Evolutionary conservation across 1,140 invertebrate species (phyloP), one percentile per base, ranked within the genome.

Genomic region (Ostrea denselamellosa): DNA sequence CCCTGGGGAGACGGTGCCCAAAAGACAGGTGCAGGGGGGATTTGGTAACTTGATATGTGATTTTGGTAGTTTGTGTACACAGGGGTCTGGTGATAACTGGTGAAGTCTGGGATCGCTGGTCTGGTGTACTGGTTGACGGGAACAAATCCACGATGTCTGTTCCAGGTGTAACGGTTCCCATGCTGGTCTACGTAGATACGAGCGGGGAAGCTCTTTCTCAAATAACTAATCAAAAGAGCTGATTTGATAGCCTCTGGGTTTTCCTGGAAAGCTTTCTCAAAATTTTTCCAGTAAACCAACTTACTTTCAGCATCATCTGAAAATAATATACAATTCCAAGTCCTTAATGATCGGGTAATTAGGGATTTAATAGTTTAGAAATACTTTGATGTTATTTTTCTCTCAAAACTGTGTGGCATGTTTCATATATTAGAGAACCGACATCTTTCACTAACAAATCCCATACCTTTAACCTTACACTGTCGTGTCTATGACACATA

Each of bases 191-290:
- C 34, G n/a, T 81, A 52, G 1, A 89, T 34, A 10, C 54, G 65
- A 25, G 22, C 51, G 3, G 58, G 25, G 17, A 53, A 77, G 17
- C 77, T 44, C 5, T 85, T 54, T 25, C 54, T 58, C 19, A 71
- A 68, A 77, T 68, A 82, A 34, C 65, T 81, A 22, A 56, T 22
- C 54, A 62, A 28, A 12, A 62, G 58, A 54, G 85, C 86, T 14
- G 54, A 44, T 51, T 84, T 62, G 0, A 87, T 87, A 56, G 81
- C 86, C 19, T 87, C 81, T 0, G 88, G 88, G 34, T 87, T 87
- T 85, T 89, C 56, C 54, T 87, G 28, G 25, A 87, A 89, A 8
- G 88, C 84, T 62, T 56, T 88, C 8, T 84, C 84, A 14, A 88
- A n/a, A 52, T 52, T 81, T n/a, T 82, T 65, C 87, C 87, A 88